Base-by-base conservation (phyloP, 2,888 invertebrate genomes). In the Plemyria rubiginata region DNA sequence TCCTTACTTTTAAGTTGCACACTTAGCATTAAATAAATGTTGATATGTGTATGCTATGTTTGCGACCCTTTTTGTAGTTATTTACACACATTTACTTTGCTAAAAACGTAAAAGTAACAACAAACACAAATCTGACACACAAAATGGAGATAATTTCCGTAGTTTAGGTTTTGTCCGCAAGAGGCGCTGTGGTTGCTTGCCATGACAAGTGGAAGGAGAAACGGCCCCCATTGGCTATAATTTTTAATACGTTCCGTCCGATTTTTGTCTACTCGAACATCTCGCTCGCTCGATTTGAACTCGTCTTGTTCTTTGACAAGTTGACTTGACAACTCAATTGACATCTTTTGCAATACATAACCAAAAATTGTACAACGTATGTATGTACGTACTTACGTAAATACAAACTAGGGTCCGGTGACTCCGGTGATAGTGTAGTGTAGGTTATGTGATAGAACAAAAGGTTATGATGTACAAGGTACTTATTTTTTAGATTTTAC, bases 111-210 rank as follows among this genome's bases (percentile, higher is more conserved):
- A 90, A 86, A 88, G 81, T 85, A 89, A 87, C 90, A 92, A 93
- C 92, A 93, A 93, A 93, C 93, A 93, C 93, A 94, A 94, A 94
- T 94, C 94, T 94, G 94, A 94, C 88, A 90, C 68, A 70, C 92
- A 94, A 94, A 93, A 94, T 94, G 94, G 94, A 94, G 94, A 93
- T 94, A 93, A 91, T 93, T 92, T 89, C 90, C 85, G 84, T 90
- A 92, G 90, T 94, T 93, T 84, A 72, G 79, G 77, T 85, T 87
- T 85, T 79, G 80, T 72, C 81, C 93, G 87, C 88, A 59, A 78
- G 88, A 75, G 86, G 93, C 94, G 94, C 89, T 85, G 75, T 65
- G 59, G 70, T 79, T 74, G 74, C 41, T 12, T 29, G 40, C 36
- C 38, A 40, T 48, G 57, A 38, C 55, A 38, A 66, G 66, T 84